phyloP scores from a whole-genome alignment of 2,797 vertebrate species.

The Pangasius djambal region DNA sequence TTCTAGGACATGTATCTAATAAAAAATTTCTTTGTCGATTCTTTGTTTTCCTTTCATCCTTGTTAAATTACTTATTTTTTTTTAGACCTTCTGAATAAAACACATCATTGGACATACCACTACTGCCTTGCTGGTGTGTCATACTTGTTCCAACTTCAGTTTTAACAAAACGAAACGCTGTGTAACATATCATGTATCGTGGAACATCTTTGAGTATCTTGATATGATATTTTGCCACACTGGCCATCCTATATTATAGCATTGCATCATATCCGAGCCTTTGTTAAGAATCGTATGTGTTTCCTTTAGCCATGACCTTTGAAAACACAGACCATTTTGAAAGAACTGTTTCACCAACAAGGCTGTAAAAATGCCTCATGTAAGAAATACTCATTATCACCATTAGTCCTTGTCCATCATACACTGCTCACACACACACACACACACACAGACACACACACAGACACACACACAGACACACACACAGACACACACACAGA shows the following conservation, averaged over 20 bases:
- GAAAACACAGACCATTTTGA: background rate
- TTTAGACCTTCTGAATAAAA: background rate
- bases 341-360: background rate
- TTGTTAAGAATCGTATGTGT: background rate
- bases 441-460: background rate
- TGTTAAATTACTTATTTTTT: background rate
- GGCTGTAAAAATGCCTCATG: background rate
- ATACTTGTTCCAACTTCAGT: background rate
- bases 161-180: background rate
- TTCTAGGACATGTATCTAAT: background rate
- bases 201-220: too few species aligned
- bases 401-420: constrained; percentile 13
- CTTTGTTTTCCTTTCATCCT: background rate
- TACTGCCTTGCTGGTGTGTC: background rate
- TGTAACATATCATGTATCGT: background rate
- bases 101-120: background rate
- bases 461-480: background rate
- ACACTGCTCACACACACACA: background rate
- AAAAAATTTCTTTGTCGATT: background rate
- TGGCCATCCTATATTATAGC: background rate
- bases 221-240: background rate
- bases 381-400: background rate
- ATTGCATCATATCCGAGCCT: background rate
- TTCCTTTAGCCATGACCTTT: background rate
- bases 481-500: background rate